Evolutionary conservation across 2,113 vertebrate species (phyloP).

Genomic region (Cryptotis parvus): DNA sequence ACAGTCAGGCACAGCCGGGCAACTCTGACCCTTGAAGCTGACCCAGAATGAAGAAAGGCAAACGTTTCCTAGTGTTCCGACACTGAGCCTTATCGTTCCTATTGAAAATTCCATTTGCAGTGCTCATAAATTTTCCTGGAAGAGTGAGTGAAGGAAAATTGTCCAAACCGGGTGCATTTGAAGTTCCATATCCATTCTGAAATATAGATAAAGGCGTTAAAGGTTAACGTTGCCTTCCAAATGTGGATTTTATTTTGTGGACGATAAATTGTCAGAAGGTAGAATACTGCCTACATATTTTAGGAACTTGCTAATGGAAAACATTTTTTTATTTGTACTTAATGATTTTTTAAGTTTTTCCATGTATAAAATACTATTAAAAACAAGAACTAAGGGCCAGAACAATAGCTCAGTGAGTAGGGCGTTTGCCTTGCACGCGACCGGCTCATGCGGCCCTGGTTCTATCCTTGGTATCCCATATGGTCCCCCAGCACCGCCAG

Average conservation of each 20-base stretch:
- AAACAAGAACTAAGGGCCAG: no score
- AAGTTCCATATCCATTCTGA: conserved; percentile 34
- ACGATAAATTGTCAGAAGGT: not conserved
- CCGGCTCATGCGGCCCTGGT: no score
- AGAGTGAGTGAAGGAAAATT: conserved; percentile 48
- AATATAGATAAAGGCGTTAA: not conserved
- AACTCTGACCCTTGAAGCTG: not conserved
- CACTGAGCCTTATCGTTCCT: not conserved
- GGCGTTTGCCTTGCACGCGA: no score
- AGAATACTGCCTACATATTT: not conserved
- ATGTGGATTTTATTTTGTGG: conserved; percentile 39
- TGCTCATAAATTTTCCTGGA: conserved; percentile 18
- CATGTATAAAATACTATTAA: no score
- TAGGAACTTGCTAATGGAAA: conserved; percentile 33
- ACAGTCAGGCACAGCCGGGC: not conserved
- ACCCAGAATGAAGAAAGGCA: not conserved
- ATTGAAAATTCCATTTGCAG: conserved; percentile 38
- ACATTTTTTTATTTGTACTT: conserved; percentile 33
- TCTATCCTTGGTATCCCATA: no score
- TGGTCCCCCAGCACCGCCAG: no score
- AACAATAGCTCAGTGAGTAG: no score
- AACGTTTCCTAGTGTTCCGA: not conserved
- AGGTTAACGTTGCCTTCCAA: not conserved
- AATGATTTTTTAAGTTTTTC: not conserved
- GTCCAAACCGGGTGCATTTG: not conserved